phyloP scores from a whole-genome alignment of 1,140 invertebrate genomes.

The Zaprionus ghesquierei region DNA sequence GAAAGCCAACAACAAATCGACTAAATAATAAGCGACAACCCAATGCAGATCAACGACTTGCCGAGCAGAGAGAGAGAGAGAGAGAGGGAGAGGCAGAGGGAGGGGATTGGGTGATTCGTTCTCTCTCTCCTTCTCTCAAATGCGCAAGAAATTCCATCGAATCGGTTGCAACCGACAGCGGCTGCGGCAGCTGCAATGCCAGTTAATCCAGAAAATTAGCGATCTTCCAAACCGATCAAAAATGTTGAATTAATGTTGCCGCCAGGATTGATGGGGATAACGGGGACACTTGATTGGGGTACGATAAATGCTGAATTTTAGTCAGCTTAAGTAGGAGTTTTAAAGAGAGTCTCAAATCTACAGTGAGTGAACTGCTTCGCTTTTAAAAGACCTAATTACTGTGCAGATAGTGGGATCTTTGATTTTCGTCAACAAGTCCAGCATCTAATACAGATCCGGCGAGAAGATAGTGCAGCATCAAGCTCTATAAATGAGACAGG shows the following conservation, averaged over 20 bases:
- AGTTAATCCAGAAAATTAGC: conserved; percentile 10
- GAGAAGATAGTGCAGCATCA: neutral
- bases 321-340: neutral
- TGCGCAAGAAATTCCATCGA: conserved; percentile 6
- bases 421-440: neutral
- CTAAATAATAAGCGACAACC: conserved; percentile 49
- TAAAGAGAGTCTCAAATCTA: neutral
- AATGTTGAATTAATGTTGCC: neutral
- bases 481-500: neutral
- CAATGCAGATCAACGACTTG: conserved; percentile 19
- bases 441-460: neutral
- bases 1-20: conserved; percentile 58
- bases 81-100: neutral
- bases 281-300: conserved; percentile 14
- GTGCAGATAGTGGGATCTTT: neutral
- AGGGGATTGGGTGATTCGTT: neutral
- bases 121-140: neutral
- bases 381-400: neutral
- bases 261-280: neutral
- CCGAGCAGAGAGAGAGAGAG: neutral
- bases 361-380: neutral
- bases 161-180: neutral
- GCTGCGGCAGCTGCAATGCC: conserved; percentile 27
- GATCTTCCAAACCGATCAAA: neutral
- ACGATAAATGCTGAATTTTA: neutral